Base-by-base conservation (phyloP, 92 coral and sea anemone genomes). In the Montipora capitata region DNA sequence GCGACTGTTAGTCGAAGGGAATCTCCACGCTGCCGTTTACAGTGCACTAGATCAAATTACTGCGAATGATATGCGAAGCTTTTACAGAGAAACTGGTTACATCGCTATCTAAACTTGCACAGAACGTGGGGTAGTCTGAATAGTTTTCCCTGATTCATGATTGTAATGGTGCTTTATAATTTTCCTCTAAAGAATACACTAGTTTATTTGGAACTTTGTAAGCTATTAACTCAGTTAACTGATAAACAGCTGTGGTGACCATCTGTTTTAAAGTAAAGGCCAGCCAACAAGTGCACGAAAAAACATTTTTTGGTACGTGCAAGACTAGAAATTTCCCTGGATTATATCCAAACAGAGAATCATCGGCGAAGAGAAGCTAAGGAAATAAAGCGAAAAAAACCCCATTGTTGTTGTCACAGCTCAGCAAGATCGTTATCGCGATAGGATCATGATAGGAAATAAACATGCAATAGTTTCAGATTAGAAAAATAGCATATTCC, bases 1-100 rank as follows among this genome's bases (percentile, higher is more conserved):
- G 44, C 77, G 64, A 66, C 75, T 45, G 44, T 20, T 72, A 20
- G 83, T 86, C 49, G 16, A 52, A 52, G 66, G 45, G 65, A 86
- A 86, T 78, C 57, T 84, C 59, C 57, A 74, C 62, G 88, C 79
- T 44, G 89, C 81, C 13, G 16, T 74, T 10, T 84, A 84, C 68
- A 51, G 66, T 12, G 79, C 81, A 57, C 48, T 84, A 27, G 83
- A 74, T 58, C 41, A 59, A n/a, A n/a, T n/a, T n/a, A n/a, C n/a
- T n/a, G n/a, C n/a, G n/a, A n/a, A n/a, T n/a, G n/a, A n/a, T n/a
- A 65, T 82, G 87, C 74, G 69, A 68, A 68, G 66, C 59, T 82
- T 82, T 82, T 82, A 69, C 3, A 69, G 87, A 52, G 45, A 68
- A 62, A 82, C 78, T 70, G 79, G 78, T 57, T 82, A 70, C 68